Base-by-base conservation (phyloP, 2,797 vertebrate genomes). In the Gallirallus australis region DNA sequence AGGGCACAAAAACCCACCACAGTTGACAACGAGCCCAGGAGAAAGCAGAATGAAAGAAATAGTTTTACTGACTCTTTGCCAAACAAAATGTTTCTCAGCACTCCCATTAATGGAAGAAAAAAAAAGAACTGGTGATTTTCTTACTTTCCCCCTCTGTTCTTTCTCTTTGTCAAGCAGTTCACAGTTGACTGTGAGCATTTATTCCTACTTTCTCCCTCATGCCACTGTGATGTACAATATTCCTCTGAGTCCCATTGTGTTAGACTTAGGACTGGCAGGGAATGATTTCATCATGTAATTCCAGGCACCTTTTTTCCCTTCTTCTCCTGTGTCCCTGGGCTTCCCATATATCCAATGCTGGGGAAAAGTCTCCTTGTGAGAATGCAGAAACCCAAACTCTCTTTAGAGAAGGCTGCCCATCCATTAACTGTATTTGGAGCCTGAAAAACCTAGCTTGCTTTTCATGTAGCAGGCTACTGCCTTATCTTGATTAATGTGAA, bases 311-410 rank as follows among this genome's bases (percentile, higher is more conserved):
- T 82, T 24, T 60, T 80, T 90, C 0, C 1, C 18, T 50, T 4
- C 27, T 75, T 42, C 16, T 61, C 35, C 42, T 37, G 12, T 80
- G 31, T 80, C 12, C 50, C 27, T 39, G n/a, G 33, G 27, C 11
- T 73, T 14, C 24, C 33, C 54, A 6, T 35, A 28, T 39, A 78
- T 42, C 13, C 1, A 2, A 3, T 27, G 16, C 1, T 3, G 5
- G 18, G 9, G 37, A 65, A 85, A 61, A 3, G 25, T 9, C 11
- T 83, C 42, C 27, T 23, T 71, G 39, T 89, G 13, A 75, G 42
- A n/a, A 42, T n/a, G 31, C 40, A 73, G 25, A 73, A 89, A 70
- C 7, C 4, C 21, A 77, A 59, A 81, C 30, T 81, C 25, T 61
- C 33, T 63, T 50, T 66, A 20, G 60, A 54, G 42, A 70, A 35